Conservation (phyloP, 1,140 invertebrate genomes). For the Cyclargus thomasi region DNA sequence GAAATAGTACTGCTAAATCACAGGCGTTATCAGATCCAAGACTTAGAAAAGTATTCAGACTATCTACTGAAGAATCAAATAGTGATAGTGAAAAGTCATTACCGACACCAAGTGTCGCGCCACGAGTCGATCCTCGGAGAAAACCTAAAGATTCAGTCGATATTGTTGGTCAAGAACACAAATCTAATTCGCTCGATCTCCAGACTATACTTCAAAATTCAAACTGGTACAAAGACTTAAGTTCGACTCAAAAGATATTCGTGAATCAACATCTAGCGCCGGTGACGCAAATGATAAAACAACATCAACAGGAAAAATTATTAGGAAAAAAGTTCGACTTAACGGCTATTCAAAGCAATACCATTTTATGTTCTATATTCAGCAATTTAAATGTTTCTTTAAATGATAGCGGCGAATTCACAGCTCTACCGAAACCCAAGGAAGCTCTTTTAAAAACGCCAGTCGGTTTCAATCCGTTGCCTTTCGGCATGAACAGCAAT, state of each 20-base stretch:
- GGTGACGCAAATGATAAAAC: constrained; percentile 77
- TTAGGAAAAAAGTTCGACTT: constrained; percentile 75
- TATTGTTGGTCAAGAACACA: constrained; percentile 44
- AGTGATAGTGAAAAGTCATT: constrained; percentile 67
- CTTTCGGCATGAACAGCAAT: constrained; percentile 55
- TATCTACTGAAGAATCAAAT: constrained; percentile 76
- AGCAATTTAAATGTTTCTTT: constrained; percentile 74
- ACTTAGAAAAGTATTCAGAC: constrained; percentile 82
- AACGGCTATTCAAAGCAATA: constrained; percentile 70
- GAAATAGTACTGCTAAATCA: constrained; percentile 81
- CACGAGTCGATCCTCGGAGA: constrained; percentile 75
- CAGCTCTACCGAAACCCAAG: constrained; percentile 69
- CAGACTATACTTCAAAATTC: constrained; percentile 78
- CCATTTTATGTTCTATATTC: constrained; percentile 74
- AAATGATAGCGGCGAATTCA: constrained; percentile 75
- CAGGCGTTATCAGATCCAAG: constrained; percentile 83
- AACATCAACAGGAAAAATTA: constrained; percentile 72
- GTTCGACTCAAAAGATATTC: constrained; percentile 80
- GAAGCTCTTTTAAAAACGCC: constrained; percentile 66
- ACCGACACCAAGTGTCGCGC: constrained; percentile 38
- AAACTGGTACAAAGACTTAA: constrained; percentile 79
- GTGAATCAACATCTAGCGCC: constrained; percentile 79
- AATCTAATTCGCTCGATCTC: constrained; percentile 72
- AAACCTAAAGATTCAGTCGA: constrained; percentile 70
- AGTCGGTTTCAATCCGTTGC: constrained; percentile 63